A percentile compares a stretch with the other conserved stretches of the same genome.
phyloP scores from a whole-genome alignment of 2,113 vertebrate species.

The Microtus pennsylvanicus region DNA sequence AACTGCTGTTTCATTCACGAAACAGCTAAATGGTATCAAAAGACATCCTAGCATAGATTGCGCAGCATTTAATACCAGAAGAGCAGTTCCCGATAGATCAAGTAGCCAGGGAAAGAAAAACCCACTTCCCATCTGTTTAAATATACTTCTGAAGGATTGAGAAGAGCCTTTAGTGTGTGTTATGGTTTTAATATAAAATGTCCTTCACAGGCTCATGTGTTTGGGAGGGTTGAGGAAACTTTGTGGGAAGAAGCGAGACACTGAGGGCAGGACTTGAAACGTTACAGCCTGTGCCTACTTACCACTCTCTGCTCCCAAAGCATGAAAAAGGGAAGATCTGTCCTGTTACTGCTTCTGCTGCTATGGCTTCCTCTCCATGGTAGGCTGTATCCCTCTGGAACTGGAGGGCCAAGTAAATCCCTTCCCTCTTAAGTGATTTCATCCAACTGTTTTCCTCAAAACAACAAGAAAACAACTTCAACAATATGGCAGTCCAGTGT shows the following conservation, averaged over 20 bases:
- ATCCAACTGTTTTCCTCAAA: background rate
- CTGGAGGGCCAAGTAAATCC: too few species aligned
- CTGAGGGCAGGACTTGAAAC: too few species aligned
- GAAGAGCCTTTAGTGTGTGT: background rate
- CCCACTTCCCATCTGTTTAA: background rate
- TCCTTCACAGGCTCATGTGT: background rate
- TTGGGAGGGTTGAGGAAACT: background rate
- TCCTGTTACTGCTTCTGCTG: background rate
- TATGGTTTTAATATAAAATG: background rate
- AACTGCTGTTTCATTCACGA: background rate
- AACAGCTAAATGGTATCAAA: background rate
- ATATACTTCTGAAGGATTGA: background rate
- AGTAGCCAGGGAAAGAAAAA: background rate
- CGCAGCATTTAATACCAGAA: background rate
- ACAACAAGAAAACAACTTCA: background rate
- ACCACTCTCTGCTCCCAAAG: background rate
- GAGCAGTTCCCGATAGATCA: background rate
- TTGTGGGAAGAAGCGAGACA: background rate
- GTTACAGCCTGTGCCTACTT: accelerated
- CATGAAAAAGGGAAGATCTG: too few species aligned
- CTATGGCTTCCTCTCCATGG: background rate
- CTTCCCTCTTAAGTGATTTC: background rate
- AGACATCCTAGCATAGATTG: background rate
- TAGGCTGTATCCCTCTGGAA: background rate
- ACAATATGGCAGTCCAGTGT: background rate